A percentile compares a stretch with the other conserved stretches of the same genome.
Conservation (phyloP, 2,113 vertebrate species). For the Chunga burmeisteri region DNA sequence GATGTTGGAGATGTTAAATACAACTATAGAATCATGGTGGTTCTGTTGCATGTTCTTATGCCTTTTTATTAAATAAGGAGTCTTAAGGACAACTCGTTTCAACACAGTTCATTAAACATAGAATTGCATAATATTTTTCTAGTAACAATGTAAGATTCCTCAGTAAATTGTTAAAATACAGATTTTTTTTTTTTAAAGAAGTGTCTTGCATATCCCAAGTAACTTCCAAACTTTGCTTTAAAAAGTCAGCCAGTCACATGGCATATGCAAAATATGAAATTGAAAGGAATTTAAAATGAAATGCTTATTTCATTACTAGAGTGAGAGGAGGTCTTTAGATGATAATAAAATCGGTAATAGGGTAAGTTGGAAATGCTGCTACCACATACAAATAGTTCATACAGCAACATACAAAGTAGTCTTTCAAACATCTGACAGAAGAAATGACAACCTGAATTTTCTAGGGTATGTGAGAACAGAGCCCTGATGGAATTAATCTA, state of each 20-base stretch:
- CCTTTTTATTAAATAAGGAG: neutral
- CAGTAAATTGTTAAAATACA: neutral
- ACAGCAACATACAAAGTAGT: neutral
- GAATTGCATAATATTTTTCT: neutral
- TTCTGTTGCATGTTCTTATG: neutral
- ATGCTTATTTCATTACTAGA: neutral
- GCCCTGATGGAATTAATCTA: neutral
- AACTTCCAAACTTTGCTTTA: neutral
- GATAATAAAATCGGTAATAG: neutral
- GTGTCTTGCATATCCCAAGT: neutral
- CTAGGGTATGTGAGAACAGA: neutral
- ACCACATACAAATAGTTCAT: neutral
- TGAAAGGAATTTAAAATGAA: neutral
- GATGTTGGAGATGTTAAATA: neutral
- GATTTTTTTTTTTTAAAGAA: neutral
- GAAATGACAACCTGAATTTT: neutral
- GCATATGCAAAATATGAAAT: neutral
- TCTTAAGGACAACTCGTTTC: neutral
- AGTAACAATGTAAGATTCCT: neutral
- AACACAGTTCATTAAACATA: neutral
- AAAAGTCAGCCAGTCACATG: neutral
- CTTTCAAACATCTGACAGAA: neutral
- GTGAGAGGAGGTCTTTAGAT: neutral
- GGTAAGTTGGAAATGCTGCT: neutral
- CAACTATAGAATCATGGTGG: neutral